Percentiles rank a stretch among this genome's conserved stretches.
These are phyloP conservation scores for Glaucopsyche alexis DNA, from an alignment of 2,888 invertebrate genomes.

Conservation along the genomic window DNA sequence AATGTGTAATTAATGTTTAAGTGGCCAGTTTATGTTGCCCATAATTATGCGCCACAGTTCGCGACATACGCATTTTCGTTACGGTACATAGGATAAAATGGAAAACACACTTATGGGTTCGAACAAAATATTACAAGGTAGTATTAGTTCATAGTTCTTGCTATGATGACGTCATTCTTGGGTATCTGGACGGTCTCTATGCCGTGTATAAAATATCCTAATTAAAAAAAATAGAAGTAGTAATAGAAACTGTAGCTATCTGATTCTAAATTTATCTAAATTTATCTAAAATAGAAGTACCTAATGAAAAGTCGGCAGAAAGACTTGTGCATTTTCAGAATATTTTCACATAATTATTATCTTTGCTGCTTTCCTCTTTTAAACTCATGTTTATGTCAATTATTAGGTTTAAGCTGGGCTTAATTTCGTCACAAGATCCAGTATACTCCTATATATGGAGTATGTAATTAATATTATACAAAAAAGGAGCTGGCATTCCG, in stretches of 20 bases:
- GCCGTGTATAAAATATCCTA: no score
- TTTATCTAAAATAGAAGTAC: no score
- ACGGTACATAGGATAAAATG: background rate
- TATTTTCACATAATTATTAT: slow-evolving; percentile 37
- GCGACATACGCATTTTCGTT: slow-evolving; percentile 65
- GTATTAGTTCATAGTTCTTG: no score
- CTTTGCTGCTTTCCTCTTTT: slow-evolving; percentile 13
- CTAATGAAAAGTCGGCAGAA: background rate
- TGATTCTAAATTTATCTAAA: no score
- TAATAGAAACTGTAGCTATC: no score
- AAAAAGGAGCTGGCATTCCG: slow-evolving; percentile 32
- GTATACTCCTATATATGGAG: slow-evolving; percentile 29
- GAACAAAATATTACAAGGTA: no score
- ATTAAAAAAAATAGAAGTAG: no score
- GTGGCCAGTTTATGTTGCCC: slow-evolving; percentile 70
- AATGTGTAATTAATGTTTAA: slow-evolving; percentile 72
- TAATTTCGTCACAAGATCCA: slow-evolving; percentile 27
- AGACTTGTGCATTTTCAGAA: background rate
- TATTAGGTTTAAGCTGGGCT: slow-evolving; percentile 22
- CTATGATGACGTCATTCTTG: no score
- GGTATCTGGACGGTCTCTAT: no score
- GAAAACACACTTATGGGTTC: no score
- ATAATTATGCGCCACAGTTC: slow-evolving; percentile 75
- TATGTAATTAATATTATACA: slow-evolving; percentile 28
- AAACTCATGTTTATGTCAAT: background rate